A percentile compares a stretch with the other conserved stretches of the same genome.
These are phyloP conservation scores for Ochropacha duplaris DNA, from an alignment of 2,888 invertebrate genomes.

Conservation along the genomic window DNA sequence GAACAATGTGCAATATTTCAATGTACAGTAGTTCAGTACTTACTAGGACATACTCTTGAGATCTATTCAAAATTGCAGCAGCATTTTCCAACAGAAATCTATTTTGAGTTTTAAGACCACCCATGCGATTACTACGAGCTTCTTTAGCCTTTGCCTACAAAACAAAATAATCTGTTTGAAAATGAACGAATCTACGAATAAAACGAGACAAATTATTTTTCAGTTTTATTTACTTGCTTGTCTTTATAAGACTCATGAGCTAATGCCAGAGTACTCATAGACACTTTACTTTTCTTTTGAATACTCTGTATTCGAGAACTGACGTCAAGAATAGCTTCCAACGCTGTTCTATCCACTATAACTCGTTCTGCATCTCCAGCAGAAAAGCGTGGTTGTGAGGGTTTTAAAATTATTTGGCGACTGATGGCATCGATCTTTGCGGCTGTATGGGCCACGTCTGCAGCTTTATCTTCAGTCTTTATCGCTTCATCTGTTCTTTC, in stretches of 20 bases:
- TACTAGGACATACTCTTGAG: constrained; percentile 82
- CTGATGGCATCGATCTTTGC: constrained; percentile 42
- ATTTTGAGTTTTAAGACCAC: constrained; percentile 75
- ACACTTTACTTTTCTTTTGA: constrained; percentile 65
- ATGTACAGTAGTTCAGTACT: constrained; percentile 17
- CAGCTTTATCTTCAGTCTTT: constrained; percentile 28
- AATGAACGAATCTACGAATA: constrained; percentile 27
- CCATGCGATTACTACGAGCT: constrained; percentile 76
- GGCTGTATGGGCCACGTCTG: constrained; percentile 41
- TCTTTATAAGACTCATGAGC: constrained; percentile 77
- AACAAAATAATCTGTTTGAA: constrained; percentile 22
- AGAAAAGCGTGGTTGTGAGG: constrained; percentile 23
- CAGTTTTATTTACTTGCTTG: constrained; percentile 72
- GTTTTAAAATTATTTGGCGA: constrained; percentile 36
- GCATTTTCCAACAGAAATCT: constrained; percentile 87
- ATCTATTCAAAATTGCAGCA: constrained; percentile 80
- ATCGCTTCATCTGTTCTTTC: constrained; percentile 14
- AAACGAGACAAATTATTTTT: constrained; percentile 42
- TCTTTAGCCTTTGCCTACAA: constrained; percentile 85
- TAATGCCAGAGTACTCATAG: constrained; percentile 68
- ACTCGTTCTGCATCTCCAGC: constrained; percentile 36
- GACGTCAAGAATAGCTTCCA: constrained; percentile 72
- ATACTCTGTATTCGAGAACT: constrained; percentile 62
- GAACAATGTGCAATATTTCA: too few species aligned
- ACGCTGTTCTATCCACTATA: constrained; percentile 64